These are phyloP conservation scores for Plutella xylostella DNA, from an alignment of 2,888 invertebrate species.

Conservation along the genomic window DNA sequence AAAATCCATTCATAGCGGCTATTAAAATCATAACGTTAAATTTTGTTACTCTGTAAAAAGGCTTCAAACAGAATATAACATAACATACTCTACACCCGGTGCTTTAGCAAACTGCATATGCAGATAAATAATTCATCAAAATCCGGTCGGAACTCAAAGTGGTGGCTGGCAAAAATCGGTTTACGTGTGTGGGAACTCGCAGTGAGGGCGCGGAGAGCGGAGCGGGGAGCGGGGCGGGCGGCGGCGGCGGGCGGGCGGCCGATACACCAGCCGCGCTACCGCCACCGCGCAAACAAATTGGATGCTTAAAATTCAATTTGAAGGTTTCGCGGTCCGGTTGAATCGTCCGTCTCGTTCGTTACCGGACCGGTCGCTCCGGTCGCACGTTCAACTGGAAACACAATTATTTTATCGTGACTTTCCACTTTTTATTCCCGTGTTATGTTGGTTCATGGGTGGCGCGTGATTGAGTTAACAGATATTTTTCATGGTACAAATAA, in stretches of 20 bases:
- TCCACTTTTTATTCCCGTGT: slow-evolving; percentile 13
- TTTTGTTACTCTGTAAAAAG: too few relatives aligned
- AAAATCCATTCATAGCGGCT: too few relatives aligned
- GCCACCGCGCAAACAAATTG: slow-evolving; percentile 60
- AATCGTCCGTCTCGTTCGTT: slow-evolving; percentile 58
- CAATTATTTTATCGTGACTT: slow-evolving; percentile 53
- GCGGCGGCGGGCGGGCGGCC: slow-evolving; percentile 18
- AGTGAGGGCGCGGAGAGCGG: slow-evolving; percentile 6
- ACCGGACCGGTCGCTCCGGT: slow-evolving; percentile 36
- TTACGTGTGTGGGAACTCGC: slow-evolving; percentile 46
- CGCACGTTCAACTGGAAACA: slow-evolving; percentile 50
- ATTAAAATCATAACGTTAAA: too few relatives aligned
- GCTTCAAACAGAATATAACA: too few relatives aligned
- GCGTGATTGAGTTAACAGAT: not conserved
- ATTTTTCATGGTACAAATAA: not conserved
- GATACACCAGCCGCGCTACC: slow-evolving; percentile 22
- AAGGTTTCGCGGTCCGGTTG: slow-evolving; percentile 67
- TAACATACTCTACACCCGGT: too few relatives aligned
- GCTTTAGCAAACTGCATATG: slow-evolving; percentile 8
- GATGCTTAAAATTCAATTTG: slow-evolving; percentile 70
- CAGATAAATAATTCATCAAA: slow-evolving; percentile 40
- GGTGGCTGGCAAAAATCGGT: slow-evolving; percentile 49
- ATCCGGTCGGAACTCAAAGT: slow-evolving; percentile 35
- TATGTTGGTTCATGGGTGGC: not conserved
- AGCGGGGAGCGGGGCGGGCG: slow-evolving; percentile 22